phyloP scores from a whole-genome alignment of 1,140 invertebrate species.

The Eufriesea mexicana region DNA sequence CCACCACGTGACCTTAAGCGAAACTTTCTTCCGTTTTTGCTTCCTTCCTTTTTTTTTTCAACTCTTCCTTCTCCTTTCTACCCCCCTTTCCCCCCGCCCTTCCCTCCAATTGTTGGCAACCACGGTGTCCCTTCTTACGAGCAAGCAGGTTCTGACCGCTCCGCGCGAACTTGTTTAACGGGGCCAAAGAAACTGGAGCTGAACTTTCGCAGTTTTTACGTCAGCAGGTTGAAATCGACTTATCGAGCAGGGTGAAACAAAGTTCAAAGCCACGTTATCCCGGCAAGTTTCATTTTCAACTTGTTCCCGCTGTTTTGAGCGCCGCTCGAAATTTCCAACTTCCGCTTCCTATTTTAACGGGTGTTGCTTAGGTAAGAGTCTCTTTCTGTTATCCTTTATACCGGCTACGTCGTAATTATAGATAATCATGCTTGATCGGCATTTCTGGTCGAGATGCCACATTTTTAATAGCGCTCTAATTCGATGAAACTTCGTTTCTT shows the following conservation, averaged over 20 bases:
- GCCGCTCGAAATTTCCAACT: not conserved
- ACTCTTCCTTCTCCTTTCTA: conserved; percentile 9
- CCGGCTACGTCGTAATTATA: not conserved
- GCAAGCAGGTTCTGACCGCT: conserved; percentile 46
- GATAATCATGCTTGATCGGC: not conserved
- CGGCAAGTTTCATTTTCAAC: conserved; percentile 54
- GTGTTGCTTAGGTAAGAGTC: not conserved
- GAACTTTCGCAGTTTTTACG: conserved; percentile 64
- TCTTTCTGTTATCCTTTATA: not conserved
- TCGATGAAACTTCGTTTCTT: too few relatives aligned
- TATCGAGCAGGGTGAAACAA: conserved; percentile 63
- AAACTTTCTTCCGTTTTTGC: conserved; percentile 28
- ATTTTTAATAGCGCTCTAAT: too few relatives aligned
- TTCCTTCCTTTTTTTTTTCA: not conserved
- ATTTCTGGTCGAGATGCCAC: too few relatives aligned
- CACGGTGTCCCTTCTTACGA: conserved; percentile 29
- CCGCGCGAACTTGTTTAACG: conserved; percentile 63
- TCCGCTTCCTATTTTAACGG: not conserved
- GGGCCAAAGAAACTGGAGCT: conserved; percentile 64
- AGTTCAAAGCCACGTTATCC: conserved; percentile 65
- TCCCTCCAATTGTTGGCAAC: conserved; percentile 52
- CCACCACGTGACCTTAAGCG: conserved; percentile 45
- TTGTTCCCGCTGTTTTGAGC: conserved; percentile 11
- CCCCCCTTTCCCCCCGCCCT: not conserved
- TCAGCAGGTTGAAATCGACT: conserved; percentile 58